Base-by-base conservation (phyloP, 2,113 vertebrate genomes). In the Madoqua kirkii region DNA sequence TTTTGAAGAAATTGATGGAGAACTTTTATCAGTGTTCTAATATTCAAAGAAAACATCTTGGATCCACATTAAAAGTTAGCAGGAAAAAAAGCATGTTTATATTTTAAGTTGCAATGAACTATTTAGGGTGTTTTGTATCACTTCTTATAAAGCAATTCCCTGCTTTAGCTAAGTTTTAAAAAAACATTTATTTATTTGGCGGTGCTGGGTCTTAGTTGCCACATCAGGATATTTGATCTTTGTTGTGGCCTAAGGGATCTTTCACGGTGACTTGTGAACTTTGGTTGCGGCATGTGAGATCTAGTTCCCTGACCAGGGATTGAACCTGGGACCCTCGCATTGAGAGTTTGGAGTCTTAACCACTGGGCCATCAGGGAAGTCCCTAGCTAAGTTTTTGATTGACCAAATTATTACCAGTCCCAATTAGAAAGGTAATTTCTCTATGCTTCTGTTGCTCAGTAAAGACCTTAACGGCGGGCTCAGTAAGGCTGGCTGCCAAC, bases 1-100 rank as follows among this genome's bases (percentile, higher is more conserved):
- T 97, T 95, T 93, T 94, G 71, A 82, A 93, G 91, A 95, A 93
- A 55, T 43, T 43, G 48, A 64, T 50, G 15, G 15, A n/a, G 40
- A 89, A 86, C 59, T 96, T 97, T 86, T 55, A 92, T 87, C 55
- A 59, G 2, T 81, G 31, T 88, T 94, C n/a, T 45, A 31, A 59
- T 76, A 83, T 71, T 91, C 64, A 85, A 67, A 93, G 54, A 76
- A 82, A 92, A 55, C 6, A 87, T 25, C 7, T 76, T 83, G n/a
- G 11, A 43, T 60, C 43, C 52, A 4, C 19, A 48, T 90, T 48
- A 87, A 92, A 88, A 87, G 15, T 84, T 87, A 59, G 83, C 40
- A 87, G 55, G 48, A 31, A 86, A 76, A 89, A 87, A 93, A 36
- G 7, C 14, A 60, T 57, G 17, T 71, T 96, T 96, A 29, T 83